Conservation (phyloP, 1,140 invertebrate genomes). For the Apis cerana region DNA sequence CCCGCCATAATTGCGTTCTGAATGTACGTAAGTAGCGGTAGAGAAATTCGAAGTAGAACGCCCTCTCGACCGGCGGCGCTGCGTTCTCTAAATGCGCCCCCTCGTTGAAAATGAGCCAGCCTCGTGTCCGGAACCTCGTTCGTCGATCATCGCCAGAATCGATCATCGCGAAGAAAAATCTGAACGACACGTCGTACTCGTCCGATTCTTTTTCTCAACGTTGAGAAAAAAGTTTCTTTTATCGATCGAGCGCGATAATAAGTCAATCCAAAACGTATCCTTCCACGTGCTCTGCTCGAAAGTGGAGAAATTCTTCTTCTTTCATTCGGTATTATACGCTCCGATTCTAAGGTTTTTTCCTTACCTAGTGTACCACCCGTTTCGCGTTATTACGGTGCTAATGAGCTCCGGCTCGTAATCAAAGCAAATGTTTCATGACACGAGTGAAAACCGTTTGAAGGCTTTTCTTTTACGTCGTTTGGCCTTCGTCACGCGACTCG, state of each 20-base stretch:
- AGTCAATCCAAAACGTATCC: not conserved
- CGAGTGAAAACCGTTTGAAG: conserved; percentile 43
- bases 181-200: not conserved
- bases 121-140: not conserved
- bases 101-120: not conserved
- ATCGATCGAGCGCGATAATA: not conserved
- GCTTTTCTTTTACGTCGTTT: conserved; percentile 25
- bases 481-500: conserved; percentile 24
- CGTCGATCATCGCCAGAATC: not conserved
- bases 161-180: not conserved
- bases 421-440: conserved; percentile 44
- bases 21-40: conserved; percentile 1
- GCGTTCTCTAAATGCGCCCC: not conserved
- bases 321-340: not conserved
- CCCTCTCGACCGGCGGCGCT: not conserved
- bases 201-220: not conserved
- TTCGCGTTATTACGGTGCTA: conserved; percentile 37
- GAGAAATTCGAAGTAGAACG: conserved; percentile 4
- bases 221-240: too few relatives aligned
- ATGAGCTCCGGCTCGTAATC: conserved; percentile 40
- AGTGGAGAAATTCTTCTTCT: conserved; percentile 13
- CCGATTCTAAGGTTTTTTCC: conserved; percentile 11
- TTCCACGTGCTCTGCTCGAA: too few relatives aligned
- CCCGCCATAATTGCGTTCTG: conserved; percentile 8
- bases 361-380: not conserved